Evolutionary conservation across 2,797 vertebrate genomes (phyloP).

Genomic region (Meriones psammophilus): DNA sequence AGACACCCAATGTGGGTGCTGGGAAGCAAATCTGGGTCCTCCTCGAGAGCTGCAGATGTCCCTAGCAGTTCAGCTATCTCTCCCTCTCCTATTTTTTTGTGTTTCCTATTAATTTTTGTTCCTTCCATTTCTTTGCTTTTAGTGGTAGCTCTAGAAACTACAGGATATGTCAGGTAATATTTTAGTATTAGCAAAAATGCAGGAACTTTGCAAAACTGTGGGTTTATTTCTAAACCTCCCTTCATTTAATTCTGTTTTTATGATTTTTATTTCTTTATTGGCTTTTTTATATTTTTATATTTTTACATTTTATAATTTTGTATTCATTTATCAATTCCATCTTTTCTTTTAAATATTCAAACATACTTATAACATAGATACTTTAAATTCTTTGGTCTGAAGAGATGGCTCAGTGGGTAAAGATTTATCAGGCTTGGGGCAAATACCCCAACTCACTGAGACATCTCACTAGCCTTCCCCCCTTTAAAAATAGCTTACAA

Average conservation of each 20-base stretch:
- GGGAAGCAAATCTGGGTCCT: too few species aligned
- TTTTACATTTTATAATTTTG: not conserved
- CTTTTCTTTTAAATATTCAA: not conserved
- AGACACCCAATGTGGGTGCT: too few species aligned
- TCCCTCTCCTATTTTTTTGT: too few species aligned
- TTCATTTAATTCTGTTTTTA: not conserved
- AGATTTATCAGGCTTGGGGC: not conserved
- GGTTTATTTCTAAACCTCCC: too few species aligned
- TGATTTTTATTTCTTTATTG: not conserved
- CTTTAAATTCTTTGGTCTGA: not conserved
- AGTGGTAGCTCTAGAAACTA: too few species aligned
- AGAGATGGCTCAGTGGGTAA: not conserved
- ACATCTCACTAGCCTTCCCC: not conserved
- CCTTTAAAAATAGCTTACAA: not conserved
- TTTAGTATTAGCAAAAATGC: too few species aligned
- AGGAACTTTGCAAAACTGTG: too few species aligned
- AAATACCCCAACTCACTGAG: not conserved
- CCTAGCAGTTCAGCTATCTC: too few species aligned
- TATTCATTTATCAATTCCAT: not conserved
- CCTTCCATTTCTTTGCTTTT: too few species aligned
- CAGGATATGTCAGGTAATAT: too few species aligned
- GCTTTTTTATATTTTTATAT: not conserved
- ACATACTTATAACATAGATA: not conserved
- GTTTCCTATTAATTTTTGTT: too few species aligned
- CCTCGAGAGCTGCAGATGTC: too few species aligned